Conservation (phyloP, 1,140 invertebrate species). For the Megathymus violae region DNA sequence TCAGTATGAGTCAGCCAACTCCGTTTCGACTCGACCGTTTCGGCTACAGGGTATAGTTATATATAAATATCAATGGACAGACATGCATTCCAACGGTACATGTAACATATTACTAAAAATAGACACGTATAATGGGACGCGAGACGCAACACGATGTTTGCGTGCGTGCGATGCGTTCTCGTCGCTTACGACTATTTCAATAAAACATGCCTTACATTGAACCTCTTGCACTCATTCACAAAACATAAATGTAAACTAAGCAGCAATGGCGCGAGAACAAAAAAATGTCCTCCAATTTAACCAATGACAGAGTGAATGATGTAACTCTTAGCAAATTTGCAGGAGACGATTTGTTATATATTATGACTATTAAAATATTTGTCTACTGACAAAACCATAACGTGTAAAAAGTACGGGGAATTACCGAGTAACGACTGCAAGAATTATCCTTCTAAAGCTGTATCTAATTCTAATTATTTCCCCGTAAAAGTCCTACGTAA, state of each 20-base stretch:
- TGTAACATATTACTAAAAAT: constrained; percentile 33
- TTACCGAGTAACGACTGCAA: too few relatives aligned
- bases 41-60: constrained; percentile 16
- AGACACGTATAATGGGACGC: constrained; percentile 39
- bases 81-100: constrained; percentile 33
- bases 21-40: too few relatives aligned
- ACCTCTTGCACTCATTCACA: constrained; percentile 36
- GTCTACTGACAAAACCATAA: not conserved
- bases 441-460: too few relatives aligned
- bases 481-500: too few relatives aligned
- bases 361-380: constrained; percentile 38
- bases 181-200: constrained; percentile 32
- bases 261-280: constrained; percentile 46
- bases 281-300: constrained; percentile 19
- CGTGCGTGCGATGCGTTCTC: constrained; percentile 21
- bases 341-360: constrained; percentile 68
- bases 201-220: constrained; percentile 56
- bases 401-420: not conserved
- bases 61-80: constrained; percentile 20
- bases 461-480: too few relatives aligned
- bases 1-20: constrained; percentile 9
- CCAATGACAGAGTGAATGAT: constrained; percentile 58
- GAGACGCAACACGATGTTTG: constrained; percentile 44
- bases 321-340: constrained; percentile 67
- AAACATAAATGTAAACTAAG: constrained; percentile 24